Evolutionary conservation across 2,113 vertebrate genomes (phyloP).

Genomic region (Enhydra lutris): DNA sequence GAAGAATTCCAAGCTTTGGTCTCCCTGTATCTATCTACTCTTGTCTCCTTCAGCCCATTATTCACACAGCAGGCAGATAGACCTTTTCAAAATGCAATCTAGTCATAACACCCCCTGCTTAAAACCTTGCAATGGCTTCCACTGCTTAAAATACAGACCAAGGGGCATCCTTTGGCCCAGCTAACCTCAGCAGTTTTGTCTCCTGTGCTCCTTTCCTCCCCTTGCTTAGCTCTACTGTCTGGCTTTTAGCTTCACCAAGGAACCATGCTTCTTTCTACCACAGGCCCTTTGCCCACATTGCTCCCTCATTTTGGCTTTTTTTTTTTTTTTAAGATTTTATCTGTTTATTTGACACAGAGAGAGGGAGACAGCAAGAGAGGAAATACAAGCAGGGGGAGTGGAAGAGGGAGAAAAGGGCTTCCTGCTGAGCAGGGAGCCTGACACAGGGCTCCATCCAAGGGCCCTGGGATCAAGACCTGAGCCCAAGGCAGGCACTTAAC

Average conservation of each 20-base stretch:
- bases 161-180: background rate
- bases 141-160: background rate
- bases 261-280: background rate
- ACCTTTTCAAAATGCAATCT: background rate
- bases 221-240: background rate
- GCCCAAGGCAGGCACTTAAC: too few relatives aligned
- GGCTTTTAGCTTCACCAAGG: background rate
- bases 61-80: background rate
- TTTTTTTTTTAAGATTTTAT: background rate
- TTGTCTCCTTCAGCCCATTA: background rate
- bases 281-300: background rate
- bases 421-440: too few relatives aligned
- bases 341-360: background rate
- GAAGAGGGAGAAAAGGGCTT: too few relatives aligned
- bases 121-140: background rate
- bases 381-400: too few relatives aligned
- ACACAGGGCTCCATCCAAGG: too few relatives aligned
- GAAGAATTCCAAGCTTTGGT: background rate
- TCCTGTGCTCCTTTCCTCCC: background rate
- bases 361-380: too few relatives aligned
- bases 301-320: background rate
- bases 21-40: background rate
- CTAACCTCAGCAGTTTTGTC: background rate
- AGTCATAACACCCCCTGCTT: background rate
- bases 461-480: too few relatives aligned